Conservation (phyloP, 2,797 vertebrate genomes). For the Lindbergichthys nudifrons region DNA sequence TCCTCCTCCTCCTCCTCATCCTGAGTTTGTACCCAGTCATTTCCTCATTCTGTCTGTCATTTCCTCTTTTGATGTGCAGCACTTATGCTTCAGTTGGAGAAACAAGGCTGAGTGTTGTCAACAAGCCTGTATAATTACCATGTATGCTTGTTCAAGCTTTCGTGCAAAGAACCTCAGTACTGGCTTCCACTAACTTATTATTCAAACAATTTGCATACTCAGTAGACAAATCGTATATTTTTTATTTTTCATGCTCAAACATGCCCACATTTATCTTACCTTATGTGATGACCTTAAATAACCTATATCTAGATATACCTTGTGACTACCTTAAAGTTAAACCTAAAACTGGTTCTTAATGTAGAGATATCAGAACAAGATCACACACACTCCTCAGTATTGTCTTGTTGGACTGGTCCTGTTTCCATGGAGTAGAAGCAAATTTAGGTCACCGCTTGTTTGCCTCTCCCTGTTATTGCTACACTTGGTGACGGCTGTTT, state of each 20-base stretch:
- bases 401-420: conserved; percentile 61
- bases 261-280: neutral
- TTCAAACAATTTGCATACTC: conserved; percentile 22
- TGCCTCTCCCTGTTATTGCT: conserved; percentile 49
- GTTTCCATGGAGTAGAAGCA: conserved; percentile 53
- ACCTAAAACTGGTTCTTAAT: neutral
- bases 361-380: neutral
- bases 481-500: conserved; percentile 53
- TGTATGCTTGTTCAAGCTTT: neutral
- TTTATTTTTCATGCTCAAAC: neutral
- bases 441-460: conserved; percentile 74
- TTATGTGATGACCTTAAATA: neutral
- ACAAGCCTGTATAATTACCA: conserved; percentile 26
- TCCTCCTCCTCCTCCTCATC: conserved; percentile 7
- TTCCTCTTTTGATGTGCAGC: conserved; percentile 42
- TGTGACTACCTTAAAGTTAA: neutral
- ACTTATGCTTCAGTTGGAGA: conserved; percentile 12
- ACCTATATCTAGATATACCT: neutral
- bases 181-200: neutral
- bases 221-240: conserved; percentile 11
- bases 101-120: conserved; percentile 8
- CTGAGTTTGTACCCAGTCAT: conserved; percentile 21
- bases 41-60: conserved; percentile 64
- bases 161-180: neutral
- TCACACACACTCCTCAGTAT: conserved; percentile 16